Percentiles rank a stretch among this genome's conserved stretches.
These are phyloP conservation scores for Ylistrum balloti DNA, from an alignment of 1,140 invertebrate species.

Conservation along the genomic window DNA sequence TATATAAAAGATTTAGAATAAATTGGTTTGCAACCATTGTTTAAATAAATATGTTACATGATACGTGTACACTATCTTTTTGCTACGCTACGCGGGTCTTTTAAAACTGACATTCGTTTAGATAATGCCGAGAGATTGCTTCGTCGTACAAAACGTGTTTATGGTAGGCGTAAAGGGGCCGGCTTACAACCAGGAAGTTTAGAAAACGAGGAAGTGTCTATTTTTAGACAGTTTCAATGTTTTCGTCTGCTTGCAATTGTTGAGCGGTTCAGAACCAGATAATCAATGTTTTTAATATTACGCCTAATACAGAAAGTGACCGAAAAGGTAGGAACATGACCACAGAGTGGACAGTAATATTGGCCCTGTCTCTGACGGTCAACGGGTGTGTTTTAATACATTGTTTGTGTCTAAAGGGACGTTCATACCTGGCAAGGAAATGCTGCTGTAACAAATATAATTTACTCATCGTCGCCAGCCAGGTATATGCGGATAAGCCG, in stretches of 20 bases:
- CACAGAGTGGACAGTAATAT: neutral
- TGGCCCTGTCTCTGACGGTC: conserved; percentile 8
- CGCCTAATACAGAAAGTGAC: too few relatives aligned
- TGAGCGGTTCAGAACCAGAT: neutral
- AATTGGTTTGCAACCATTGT: too few relatives aligned
- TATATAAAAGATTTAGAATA: too few relatives aligned
- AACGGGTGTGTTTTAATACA: neutral
- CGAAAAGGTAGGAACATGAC: neutral
- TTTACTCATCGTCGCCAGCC: neutral
- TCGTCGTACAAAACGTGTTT: too few relatives aligned
- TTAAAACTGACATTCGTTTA: too few relatives aligned
- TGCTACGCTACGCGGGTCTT: too few relatives aligned
- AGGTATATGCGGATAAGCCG: neutral
- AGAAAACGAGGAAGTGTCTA: neutral
- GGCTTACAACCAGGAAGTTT: neutral
- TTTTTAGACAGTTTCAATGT: neutral
- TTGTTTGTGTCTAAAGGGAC: conserved; percentile 7
- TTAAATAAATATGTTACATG: too few relatives aligned
- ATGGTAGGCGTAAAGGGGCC: too few relatives aligned
- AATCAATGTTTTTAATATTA: neutral
- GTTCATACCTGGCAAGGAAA: neutral
- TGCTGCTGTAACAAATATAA: conserved; percentile 17
- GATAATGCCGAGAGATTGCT: too few relatives aligned
- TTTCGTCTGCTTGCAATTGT: neutral
- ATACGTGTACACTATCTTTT: too few relatives aligned